These are phyloP conservation scores for Linyphia triangularis DNA, from an alignment of 2,888 invertebrate species.

Conservation along the genomic window DNA sequence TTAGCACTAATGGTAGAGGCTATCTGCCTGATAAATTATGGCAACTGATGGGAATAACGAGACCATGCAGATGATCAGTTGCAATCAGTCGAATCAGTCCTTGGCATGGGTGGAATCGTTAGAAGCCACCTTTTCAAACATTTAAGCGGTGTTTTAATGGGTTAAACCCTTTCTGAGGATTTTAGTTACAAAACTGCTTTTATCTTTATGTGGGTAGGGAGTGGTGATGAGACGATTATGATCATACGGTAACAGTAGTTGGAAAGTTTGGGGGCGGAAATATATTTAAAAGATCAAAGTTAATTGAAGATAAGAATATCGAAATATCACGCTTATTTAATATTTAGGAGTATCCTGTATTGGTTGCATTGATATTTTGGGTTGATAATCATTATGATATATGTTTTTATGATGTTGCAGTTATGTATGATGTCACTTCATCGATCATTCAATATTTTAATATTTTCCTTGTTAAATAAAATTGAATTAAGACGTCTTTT, in stretches of 20 bases:
- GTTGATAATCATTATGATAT: too few species aligned
- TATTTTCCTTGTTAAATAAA: too few species aligned
- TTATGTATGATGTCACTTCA: too few species aligned
- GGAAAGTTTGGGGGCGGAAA: not conserved
- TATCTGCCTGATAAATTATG: constrained; percentile 67
- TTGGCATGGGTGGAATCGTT: constrained; percentile 40
- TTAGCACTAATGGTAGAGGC: constrained; percentile 71
- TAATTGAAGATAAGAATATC: not conserved
- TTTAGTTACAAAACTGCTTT: constrained; percentile 32
- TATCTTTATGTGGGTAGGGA: constrained; percentile 20
- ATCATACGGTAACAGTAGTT: not conserved
- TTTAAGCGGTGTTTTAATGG: constrained; percentile 44
- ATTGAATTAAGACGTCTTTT: too few species aligned
- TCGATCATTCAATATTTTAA: too few species aligned
- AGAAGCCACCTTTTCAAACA: constrained; percentile 54
- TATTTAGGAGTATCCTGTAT: not conserved
- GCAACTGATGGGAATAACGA: constrained; percentile 63
- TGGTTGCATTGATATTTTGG: too few species aligned
- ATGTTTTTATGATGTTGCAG: too few species aligned
- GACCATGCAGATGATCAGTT: constrained; percentile 52
- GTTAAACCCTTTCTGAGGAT: constrained; percentile 7
- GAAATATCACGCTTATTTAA: not conserved
- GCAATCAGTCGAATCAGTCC: constrained; percentile 56
- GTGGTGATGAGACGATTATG: not conserved
- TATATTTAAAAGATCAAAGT: not conserved